Evolutionary conservation across 2,113 vertebrate species (phyloP).

Genomic region (Corapipo altera): DNA sequence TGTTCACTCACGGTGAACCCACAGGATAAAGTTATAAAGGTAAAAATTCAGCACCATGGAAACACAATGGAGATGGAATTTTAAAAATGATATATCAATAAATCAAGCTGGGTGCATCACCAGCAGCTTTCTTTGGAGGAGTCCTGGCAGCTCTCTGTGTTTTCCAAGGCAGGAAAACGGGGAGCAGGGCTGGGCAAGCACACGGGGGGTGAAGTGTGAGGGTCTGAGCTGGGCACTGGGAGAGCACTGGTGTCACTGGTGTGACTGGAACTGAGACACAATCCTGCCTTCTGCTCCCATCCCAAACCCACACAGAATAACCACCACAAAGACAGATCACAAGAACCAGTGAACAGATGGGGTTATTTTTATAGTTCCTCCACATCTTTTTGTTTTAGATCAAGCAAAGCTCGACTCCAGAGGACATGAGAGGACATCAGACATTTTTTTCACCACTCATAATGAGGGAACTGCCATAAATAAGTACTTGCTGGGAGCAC

Average conservation of each 20-base stretch:
- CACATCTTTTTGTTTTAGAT: not conserved
- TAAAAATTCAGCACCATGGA: slow-evolving; percentile 51
- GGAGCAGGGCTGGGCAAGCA: not conserved
- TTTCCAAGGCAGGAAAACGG: not conserved
- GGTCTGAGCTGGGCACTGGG: not conserved
- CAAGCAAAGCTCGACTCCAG: not conserved
- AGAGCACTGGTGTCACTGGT: not conserved
- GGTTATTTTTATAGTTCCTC: slow-evolving; percentile 5
- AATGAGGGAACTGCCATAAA: not conserved
- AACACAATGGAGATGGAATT: slow-evolving; percentile 24
- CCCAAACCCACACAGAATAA: not conserved
- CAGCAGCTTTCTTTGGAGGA: not conserved
- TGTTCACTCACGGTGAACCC: not conserved
- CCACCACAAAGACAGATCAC: not conserved
- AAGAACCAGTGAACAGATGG: not conserved
- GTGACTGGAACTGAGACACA: not conserved
- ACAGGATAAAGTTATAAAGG: slow-evolving; percentile 17
- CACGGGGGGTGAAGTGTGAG: fast-evolving
- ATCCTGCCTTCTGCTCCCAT: not conserved
- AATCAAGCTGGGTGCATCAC: not conserved
- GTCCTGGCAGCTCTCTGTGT: not conserved
- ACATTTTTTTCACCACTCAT: not conserved
- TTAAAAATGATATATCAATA: not conserved
- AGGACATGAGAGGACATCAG: not conserved
- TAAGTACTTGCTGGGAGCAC: not conserved